Evolutionary conservation across 2,888 invertebrate species (phyloP), one percentile per base, ranked within the genome.

Genomic region (Axea sp.): DNA sequence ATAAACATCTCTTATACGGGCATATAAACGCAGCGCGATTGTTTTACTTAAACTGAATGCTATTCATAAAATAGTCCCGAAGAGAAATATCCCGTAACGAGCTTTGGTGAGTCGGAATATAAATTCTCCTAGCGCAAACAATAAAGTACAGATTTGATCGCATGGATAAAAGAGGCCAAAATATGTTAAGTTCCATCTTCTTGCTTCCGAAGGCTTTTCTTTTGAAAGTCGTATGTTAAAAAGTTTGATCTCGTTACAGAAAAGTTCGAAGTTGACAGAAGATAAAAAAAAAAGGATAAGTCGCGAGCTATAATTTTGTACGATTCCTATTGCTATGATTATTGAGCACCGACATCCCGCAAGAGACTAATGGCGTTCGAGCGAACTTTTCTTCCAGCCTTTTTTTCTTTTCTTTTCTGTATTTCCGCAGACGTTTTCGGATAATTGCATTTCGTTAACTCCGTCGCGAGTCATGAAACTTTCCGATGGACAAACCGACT

Each of bases 401-500:
- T 45, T 24, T 11, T 65, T 47, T 47, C 15, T 11, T 43, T 51
- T 53, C 7, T 45, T 8, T 35, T 22, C 15, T 9, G 62, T 59
- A 55, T 72, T 76, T 51, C 22, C 37, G 35, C 35, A n/a, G 14
- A 31, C 12, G 3, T 35, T 55, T 59, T 49, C 15, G 19, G 35
- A 43, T 19, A 17, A 45, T 47, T 49, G 47, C 39, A 41, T 71
- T 59, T 51, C 22, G 51, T 53, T 28, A 14, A 9, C 15, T 41
- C 24, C 55, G 33, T 43, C 45, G 39, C 53, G 11, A 49, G 39
- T 43, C 64, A 26, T 26, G 19, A 35, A 39, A 57, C 43, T 57
- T 49, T 39, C 22, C 62, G 60, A 55, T 47, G 47, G 51, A 73
- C 72, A 47, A 57, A 51, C 60, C 62, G 75, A 69, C 75, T 75